Percentiles rank a stretch among this genome's conserved stretches.
phyloP scores from a whole-genome alignment of 2,797 vertebrate genomes.

The Argentina silus region DNA sequence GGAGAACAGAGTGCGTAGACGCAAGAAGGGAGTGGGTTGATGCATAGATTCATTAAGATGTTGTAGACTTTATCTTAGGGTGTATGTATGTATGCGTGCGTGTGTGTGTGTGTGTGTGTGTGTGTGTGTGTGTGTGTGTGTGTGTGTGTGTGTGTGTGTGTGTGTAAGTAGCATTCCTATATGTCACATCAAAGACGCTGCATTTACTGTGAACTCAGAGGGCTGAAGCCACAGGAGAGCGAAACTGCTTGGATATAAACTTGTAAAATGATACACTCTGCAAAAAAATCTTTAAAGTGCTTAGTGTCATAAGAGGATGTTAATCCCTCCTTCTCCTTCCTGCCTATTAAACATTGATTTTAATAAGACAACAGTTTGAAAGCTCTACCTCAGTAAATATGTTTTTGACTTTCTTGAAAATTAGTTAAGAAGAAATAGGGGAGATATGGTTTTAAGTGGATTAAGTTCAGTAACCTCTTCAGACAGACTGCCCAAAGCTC shows the following conservation, averaged over 20 bases:
- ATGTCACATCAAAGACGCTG: constrained; percentile 13
- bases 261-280: constrained; percentile 54
- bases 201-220: constrained; percentile 17
- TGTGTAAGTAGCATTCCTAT: constrained; percentile 34
- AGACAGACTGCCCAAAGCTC: constrained; percentile 2
- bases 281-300: constrained; percentile 60
- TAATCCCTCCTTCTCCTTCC: constrained; percentile 57
- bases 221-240: constrained; percentile 27
- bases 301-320: constrained; percentile 56
- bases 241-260: constrained; percentile 47
- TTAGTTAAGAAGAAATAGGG: neutral
- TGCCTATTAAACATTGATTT: constrained; percentile 54
- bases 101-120: constrained; percentile 29
- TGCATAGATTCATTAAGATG: too few relatives aligned
- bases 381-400: constrained; percentile 39
- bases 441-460: constrained; percentile 21
- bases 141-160: constrained; percentile 25
- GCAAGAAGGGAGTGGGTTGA: too few relatives aligned
- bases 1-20: constrained; percentile 21
- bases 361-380: constrained; percentile 52
- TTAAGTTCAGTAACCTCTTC: constrained; percentile 6
- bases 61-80: too few relatives aligned
- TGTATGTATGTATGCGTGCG: too few relatives aligned
- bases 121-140: constrained; percentile 23
- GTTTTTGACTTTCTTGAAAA: constrained; percentile 16